Base-by-base conservation (phyloP, 2,113 vertebrate species). In the Sarotherodon lohbergeri region DNA sequence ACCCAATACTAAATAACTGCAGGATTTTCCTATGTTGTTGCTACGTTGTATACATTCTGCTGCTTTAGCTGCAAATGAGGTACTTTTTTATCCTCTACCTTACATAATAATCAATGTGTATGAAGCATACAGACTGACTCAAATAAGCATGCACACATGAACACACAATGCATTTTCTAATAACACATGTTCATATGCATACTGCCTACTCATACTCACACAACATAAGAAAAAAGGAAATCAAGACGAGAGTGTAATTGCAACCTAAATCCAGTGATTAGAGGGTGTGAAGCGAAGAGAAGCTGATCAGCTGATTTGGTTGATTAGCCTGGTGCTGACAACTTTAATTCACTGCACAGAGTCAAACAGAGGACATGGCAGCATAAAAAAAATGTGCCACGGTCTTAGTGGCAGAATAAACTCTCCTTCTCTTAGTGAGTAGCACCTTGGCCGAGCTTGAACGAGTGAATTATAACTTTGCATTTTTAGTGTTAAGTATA, bases 271-370 rank as follows among this genome's bases (percentile, higher is more conserved):
- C 82, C 83, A 52, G 81, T 89, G 92, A 91, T 93, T 82, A 86
- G 79, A 88, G 63, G 39, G 85, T 87, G 43, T 57, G 82, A 83
- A 80, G 81, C 24, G 12, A 12, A 61, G 84, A 88, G 86, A 84
- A 88, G 92, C 82, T 90, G 89, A 91, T 92, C 90, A 87, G 83
- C 80, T 91, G 92, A 94, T 92, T 86, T 85, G 85, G 85, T 90
- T 93, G 91, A 93, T 93, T 91, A 91, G 91, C 36, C 55, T 29
- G 54, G 57, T 12, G 50, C 89, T 73, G 79, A 89, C 57, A 39
- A 86, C 50, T 91, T 91, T 50, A 90, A 85, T 83, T 90, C 79
- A 80, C 79, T 32, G 71, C 59, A 54, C 63, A 83, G 55, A 85
- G 89, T 85, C 84, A 88, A 63, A 82, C 27, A 63, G 83, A 89